Conservation (phyloP, 2,888 invertebrate species). For the Amphipyra tragopoginis region DNA sequence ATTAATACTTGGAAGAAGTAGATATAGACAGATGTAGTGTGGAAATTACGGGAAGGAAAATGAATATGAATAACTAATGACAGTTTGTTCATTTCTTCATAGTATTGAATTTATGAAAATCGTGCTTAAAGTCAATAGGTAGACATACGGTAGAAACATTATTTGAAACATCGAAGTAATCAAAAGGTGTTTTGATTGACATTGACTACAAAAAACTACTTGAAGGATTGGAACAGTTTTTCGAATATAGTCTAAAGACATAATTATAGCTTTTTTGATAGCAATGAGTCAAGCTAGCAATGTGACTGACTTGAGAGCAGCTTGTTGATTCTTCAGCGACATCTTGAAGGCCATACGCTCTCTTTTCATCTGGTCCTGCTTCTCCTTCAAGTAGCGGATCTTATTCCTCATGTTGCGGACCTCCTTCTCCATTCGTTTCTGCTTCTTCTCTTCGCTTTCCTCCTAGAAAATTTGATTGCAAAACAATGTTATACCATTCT, state of each 20-base stretch:
- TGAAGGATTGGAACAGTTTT: constrained; percentile 8
- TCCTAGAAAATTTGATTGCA: constrained; percentile 71
- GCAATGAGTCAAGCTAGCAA: neutral
- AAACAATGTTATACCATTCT: neutral
- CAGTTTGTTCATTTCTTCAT: no score
- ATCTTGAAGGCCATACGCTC: constrained; percentile 94
- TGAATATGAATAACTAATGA: no score
- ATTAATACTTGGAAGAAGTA: no score
- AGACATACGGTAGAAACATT: no score
- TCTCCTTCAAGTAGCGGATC: constrained; percentile 92
- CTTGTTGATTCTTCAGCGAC: constrained; percentile 95
- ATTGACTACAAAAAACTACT: neutral
- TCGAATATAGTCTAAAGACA: constrained; percentile 2
- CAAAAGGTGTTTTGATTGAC: no score
- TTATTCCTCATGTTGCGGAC: constrained; percentile 91
- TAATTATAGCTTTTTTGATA: constrained; percentile 9
- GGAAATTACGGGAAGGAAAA: no score
- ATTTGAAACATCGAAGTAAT: no score
- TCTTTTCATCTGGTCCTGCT: constrained; percentile 94
- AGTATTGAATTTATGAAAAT: no score
- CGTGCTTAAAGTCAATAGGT: no score
- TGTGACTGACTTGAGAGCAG: constrained; percentile 91
- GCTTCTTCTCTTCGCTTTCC: constrained; percentile 91
- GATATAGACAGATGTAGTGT: no score
- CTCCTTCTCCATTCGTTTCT: constrained; percentile 91